Percentiles rank a stretch among this genome's conserved stretches.
Evolutionary conservation across 1,140 invertebrate species (phyloP).

Genomic region (Arion vulgaris): DNA sequence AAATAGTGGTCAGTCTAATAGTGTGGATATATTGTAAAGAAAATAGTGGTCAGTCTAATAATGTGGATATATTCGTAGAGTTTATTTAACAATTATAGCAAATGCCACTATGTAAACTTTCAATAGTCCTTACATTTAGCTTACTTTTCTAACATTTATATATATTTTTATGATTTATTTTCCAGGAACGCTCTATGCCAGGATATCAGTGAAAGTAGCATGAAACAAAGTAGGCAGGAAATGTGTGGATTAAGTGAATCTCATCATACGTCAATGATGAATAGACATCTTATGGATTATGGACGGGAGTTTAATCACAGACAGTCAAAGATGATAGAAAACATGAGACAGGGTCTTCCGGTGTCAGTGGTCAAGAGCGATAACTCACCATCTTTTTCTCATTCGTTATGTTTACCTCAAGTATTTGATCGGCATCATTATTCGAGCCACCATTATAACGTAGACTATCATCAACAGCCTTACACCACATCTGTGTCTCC

Average conservation of each 20-base stretch:
- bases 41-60: no score
- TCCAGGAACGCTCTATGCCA: slow-evolving; percentile 23
- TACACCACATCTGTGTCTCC: slow-evolving; percentile 13
- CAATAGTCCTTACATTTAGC: no score
- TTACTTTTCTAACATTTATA: no score
- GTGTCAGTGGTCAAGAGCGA: slow-evolving; percentile 28
- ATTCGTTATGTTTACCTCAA: slow-evolving; percentile 26
- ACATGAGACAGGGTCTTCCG: background rate
- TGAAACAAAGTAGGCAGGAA: slow-evolving; percentile 32
- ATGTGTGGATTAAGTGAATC: slow-evolving; percentile 19
- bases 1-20: no score
- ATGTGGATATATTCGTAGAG: no score
- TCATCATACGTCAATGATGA: slow-evolving; percentile 21
- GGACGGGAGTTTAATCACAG: slow-evolving; percentile 18
- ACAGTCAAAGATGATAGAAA: slow-evolving; percentile 29
- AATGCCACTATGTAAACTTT: no score
- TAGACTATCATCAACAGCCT: slow-evolving; percentile 10
- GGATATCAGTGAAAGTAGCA: slow-evolving; percentile 26
- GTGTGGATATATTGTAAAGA: no score
- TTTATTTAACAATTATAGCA: no score
- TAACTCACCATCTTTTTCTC: slow-evolving; percentile 18
- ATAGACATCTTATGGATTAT: slow-evolving; percentile 21
- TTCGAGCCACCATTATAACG: slow-evolving; percentile 1
- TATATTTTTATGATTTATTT: background rate
- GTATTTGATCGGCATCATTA: slow-evolving; percentile 13